Percentiles rank a stretch among this genome's conserved stretches.
Conservation (phyloP, 1,140 invertebrate genomes). For the Yoshiicerus persimilis region DNA sequence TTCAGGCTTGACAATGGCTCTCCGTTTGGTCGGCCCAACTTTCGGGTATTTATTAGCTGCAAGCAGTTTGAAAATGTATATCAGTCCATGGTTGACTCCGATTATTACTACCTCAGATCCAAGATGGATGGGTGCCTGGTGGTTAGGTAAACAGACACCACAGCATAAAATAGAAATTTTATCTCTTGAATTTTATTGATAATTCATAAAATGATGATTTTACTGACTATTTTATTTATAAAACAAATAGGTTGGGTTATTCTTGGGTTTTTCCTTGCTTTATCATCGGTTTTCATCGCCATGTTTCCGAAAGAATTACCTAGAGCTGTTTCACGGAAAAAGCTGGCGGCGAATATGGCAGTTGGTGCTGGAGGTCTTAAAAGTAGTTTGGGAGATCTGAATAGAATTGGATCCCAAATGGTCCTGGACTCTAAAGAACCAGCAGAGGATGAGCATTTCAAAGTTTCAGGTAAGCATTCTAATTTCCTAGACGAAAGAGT, state of each 20-base stretch:
- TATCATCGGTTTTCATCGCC: conserved; percentile 64
- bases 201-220: no score
- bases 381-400: background rate
- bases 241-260: conserved; percentile 66
- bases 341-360: background rate
- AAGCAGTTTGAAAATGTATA: conserved; percentile 68
- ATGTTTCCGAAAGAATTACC: conserved; percentile 68
- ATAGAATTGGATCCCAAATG: conserved; percentile 36
- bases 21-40: conserved; percentile 59
- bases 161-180: no score
- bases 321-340: conserved; percentile 59
- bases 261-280: conserved; percentile 63
- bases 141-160: no score
- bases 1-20: conserved; percentile 47
- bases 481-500: no score
- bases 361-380: background rate
- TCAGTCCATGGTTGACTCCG: conserved; percentile 67
- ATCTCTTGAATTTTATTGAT: no score
- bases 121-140: conserved; percentile 78
- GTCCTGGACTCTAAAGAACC: conserved; percentile 34
- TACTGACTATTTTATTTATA: background rate
- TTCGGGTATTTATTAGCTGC: conserved; percentile 71
- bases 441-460: conserved; percentile 2
- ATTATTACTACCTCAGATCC: conserved; percentile 69
- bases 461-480: conserved; percentile 39